Base-by-base conservation (phyloP, 2,888 invertebrate species). In the Euzophera pinguis region DNA sequence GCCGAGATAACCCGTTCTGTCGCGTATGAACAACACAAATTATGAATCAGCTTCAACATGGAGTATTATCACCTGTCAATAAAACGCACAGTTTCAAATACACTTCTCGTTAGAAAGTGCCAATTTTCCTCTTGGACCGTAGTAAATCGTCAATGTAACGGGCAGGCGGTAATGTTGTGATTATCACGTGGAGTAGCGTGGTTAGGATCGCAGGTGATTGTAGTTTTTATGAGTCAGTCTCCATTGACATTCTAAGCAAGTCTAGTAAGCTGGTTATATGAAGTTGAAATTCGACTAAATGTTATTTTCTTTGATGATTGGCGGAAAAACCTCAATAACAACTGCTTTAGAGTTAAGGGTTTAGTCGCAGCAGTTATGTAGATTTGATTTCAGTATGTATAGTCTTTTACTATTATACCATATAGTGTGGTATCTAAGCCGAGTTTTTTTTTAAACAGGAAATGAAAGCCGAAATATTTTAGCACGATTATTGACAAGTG, bases 1-100 rank as follows among this genome's bases (percentile, higher is more conserved):
- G 54, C 61, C 63, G 60, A 64, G 68, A 70, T 69, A 69, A 67
- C 59, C 59, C 56, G 58, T 62, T 53, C 49, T 50, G 52, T 60
- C 55, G 57, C 35, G 57, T 55, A 54, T 63, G 62, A n/a, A 65
- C 61, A 39, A 9, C 14, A 65, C 55, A 66, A 65, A 58, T 35
- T 17, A 57, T 66, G 64, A 69, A 56, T 66, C 65, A 66, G 13
- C 27, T 29, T 13, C 29, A 32, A 32, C 9, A 45, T n/a, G 1
- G 9, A 14, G 9, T 32, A 34, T 12, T 29, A 32, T n/a, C 32
- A 34, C 13, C 32, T 10, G 8, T 16, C 13, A 45, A 13, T 32
- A 14, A 45, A 32, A 45, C 45, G 8, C 5, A 22, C 12, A 29
- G 10, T 45, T 45, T 9, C 14, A 12, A 14, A 45, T 45, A 45